Percentiles rank a stretch among this genome's conserved stretches.
Conservation (phyloP, 2,113 vertebrate genomes). For the Poeciliopsis turrubarensis region DNA sequence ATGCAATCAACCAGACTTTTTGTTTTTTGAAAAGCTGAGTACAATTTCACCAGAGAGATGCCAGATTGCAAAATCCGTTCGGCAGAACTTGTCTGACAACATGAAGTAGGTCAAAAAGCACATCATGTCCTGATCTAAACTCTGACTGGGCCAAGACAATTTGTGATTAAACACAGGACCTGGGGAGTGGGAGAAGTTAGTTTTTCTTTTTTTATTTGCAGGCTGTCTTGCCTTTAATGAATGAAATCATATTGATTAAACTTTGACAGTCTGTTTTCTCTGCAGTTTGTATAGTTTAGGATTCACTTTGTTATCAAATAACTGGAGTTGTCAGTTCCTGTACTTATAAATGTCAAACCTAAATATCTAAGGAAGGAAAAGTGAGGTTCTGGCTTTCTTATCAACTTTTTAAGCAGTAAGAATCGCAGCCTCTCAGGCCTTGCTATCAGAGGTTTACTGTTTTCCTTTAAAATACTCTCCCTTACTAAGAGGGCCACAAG, state of each 20-base stretch:
- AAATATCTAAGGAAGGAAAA: too few relatives aligned
- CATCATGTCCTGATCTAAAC: not conserved
- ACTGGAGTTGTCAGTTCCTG: not conserved
- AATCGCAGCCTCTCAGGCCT: too few relatives aligned
- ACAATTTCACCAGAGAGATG: too few relatives aligned
- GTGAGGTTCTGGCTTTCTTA: not conserved
- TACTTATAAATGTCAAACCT: too few relatives aligned
- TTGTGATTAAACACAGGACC: not conserved
- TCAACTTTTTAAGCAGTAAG: not conserved
- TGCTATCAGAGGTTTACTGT: not conserved
- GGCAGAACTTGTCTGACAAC: not conserved
- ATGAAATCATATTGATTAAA: too few relatives aligned
- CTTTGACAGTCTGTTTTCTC: not conserved
- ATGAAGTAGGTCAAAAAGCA: not conserved
- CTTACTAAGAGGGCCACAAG: not conserved
- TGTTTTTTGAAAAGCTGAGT: too few relatives aligned
- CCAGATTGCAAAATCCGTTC: too few relatives aligned
- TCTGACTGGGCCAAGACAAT: not conserved
- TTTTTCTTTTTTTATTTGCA: too few relatives aligned
- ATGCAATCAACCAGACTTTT: too few relatives aligned
- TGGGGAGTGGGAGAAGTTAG: not conserved
- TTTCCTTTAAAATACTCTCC: not conserved
- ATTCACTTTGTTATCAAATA: not conserved
- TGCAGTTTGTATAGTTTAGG: not conserved
- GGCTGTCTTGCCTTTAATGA: too few relatives aligned